phyloP scores from a whole-genome alignment of 2,888 invertebrate genomes.

The Andrena marginata region DNA sequence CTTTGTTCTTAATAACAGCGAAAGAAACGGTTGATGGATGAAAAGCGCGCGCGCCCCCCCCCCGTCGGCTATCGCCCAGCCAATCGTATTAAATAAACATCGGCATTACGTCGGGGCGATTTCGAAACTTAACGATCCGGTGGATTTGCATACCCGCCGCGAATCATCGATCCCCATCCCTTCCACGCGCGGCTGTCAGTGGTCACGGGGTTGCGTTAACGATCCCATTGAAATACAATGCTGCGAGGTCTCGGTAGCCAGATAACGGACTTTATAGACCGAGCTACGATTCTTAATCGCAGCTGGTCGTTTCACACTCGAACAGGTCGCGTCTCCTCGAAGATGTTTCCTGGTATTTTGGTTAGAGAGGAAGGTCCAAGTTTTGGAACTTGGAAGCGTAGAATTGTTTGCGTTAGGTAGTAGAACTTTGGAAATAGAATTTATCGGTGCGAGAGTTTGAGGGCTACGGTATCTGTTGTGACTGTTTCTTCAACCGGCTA shows the following conservation, averaged over 20 bases:
- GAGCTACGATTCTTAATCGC: conserved; percentile 8
- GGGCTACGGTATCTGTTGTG: not conserved
- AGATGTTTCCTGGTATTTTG: too few species aligned
- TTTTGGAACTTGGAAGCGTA: too few species aligned
- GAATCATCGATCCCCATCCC: conserved; percentile 33
- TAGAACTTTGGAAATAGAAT: too few species aligned
- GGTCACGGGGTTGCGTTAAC: conserved; percentile 33
- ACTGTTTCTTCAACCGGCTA: conserved; percentile 6
- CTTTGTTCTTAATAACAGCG: conserved; percentile 64
- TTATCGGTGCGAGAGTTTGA: not conserved
- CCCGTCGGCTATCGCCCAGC: conserved; percentile 18
- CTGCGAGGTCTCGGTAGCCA: not conserved
- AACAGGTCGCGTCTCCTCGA: too few species aligned
- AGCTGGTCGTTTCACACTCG: not conserved
- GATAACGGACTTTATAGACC: conserved; percentile 16
- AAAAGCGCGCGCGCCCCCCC: conserved; percentile 35
- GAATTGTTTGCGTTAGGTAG: too few species aligned
- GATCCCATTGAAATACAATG: conserved; percentile 44
- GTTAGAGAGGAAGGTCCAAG: too few species aligned
- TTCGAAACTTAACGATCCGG: conserved; percentile 60
- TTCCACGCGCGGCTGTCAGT: not conserved
- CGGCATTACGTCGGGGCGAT: conserved; percentile 44
- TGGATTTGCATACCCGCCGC: conserved; percentile 56
- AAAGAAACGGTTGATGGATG: conserved; percentile 66
- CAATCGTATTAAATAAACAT: conserved; percentile 70